Percentiles rank a stretch among this genome's conserved stretches.
These are phyloP conservation scores for Anarhynchus alexandrinus DNA, from an alignment of 2,113 vertebrate species.

Conservation along the genomic window DNA sequence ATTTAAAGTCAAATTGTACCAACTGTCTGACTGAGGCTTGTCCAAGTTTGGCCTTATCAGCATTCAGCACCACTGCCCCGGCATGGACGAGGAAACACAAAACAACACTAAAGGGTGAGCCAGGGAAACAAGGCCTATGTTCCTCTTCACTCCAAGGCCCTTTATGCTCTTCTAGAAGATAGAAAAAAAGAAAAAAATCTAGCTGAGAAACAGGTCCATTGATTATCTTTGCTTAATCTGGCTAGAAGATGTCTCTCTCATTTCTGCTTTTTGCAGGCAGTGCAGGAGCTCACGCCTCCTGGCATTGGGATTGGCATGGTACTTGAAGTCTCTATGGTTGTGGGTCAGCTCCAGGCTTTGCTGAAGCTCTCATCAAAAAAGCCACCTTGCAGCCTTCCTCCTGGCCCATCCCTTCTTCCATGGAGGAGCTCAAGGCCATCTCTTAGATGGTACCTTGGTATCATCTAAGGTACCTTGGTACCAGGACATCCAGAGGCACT, in stretches of 20 bases:
- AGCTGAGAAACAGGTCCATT: not conserved
- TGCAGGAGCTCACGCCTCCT: not conserved
- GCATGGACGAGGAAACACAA: not conserved
- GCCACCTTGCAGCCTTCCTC: not conserved
- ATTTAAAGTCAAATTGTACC: slow-evolving; percentile 41
- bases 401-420: not conserved
- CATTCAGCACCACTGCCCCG: slow-evolving; percentile 16
- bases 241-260: not conserved
- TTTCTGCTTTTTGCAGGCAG: not conserved
- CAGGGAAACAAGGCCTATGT: not conserved
- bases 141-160: not conserved
- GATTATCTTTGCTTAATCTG: not conserved
- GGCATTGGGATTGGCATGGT: not conserved
- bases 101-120: not conserved
- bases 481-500: not conserved
- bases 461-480: too few relatives aligned
- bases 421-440: not conserved
- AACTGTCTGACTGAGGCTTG: slow-evolving; percentile 38
- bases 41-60: slow-evolving; percentile 49
- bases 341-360: not conserved
- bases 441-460: too few relatives aligned
- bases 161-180: not conserved
- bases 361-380: not conserved
- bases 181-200: not conserved
- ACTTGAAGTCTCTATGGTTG: not conserved